A percentile compares a stretch with the other conserved stretches of the same genome.
Evolutionary conservation across 2,888 invertebrate genomes (phyloP).

Genomic region (Drosophila algonquin): DNA sequence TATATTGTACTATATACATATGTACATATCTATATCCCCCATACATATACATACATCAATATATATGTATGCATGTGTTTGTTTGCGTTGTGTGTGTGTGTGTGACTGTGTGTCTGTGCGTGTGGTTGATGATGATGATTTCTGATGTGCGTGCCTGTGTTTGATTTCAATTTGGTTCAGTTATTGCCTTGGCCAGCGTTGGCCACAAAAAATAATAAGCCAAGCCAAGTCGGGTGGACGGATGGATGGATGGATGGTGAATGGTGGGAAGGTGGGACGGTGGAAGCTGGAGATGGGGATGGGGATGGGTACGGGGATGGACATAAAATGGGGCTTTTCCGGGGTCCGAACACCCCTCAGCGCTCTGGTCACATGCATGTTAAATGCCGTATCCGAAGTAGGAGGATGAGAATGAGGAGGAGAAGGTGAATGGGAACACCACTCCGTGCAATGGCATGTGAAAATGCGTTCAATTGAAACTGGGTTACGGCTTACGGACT

Average conservation of each 20-base stretch:
- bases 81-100: not conserved
- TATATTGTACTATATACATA: not conserved
- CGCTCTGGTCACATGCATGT: conserved; percentile 38
- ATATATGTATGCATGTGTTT: conserved; percentile 4
- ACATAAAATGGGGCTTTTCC: conserved; percentile 40
- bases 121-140: conserved; percentile 37
- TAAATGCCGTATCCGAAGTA: conserved; percentile 30
- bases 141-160: conserved; percentile 49
- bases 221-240: conserved; percentile 25
- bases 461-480: conserved; percentile 79
- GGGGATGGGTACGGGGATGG: conserved; percentile 8
- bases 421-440: not conserved
- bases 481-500: conserved; percentile 70
- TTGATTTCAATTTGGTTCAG: conserved; percentile 75
- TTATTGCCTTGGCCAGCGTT: conserved; percentile 63
- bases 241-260: not conserved
- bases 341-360: not conserved
- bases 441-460: conserved; percentile 73
- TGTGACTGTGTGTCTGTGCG: not conserved
- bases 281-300: not conserved
- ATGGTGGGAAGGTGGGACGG: not conserved
- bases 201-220: conserved; percentile 53
- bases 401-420: not conserved
- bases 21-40: not conserved
- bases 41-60: conserved; percentile 1